A percentile compares a stretch with the other conserved stretches of the same genome.
Evolutionary conservation across 2,888 invertebrate genomes (phyloP).

Genomic region (Drosophila cracens): DNA sequence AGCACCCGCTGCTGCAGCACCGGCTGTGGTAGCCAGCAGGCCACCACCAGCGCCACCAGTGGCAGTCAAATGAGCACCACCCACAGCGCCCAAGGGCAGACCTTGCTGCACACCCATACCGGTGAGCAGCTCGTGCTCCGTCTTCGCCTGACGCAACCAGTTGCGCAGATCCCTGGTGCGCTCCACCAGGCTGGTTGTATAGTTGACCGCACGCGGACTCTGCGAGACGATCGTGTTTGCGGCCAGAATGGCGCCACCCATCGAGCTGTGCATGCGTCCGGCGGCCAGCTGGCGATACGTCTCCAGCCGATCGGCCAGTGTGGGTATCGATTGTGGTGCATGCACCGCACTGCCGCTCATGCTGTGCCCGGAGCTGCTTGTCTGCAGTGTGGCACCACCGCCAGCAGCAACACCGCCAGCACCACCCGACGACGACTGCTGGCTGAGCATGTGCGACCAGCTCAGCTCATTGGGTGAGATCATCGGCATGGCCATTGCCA

Average conservation of each 20-base stretch:
- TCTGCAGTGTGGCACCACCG: slow-evolving; percentile 19
- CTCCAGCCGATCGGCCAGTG: slow-evolving; percentile 86
- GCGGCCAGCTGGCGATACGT: slow-evolving; percentile 86
- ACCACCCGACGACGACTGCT: slow-evolving; percentile 44
- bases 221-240: slow-evolving; percentile 85
- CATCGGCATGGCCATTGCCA: slow-evolving; percentile 56
- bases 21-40: slow-evolving; percentile 7
- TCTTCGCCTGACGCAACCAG: slow-evolving; percentile 87
- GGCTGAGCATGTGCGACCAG: slow-evolving; percentile 80
- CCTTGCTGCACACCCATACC: slow-evolving; percentile 63
- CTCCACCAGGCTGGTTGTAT: slow-evolving; percentile 88
- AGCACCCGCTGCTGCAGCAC: background rate
- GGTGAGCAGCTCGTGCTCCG: slow-evolving; percentile 83
- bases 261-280: slow-evolving; percentile 85
- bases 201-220: slow-evolving; percentile 85
- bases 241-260: slow-evolving; percentile 84
- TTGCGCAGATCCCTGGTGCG: slow-evolving; percentile 88
- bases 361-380: slow-evolving; percentile 37
- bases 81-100: slow-evolving; percentile 28
- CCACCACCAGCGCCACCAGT: slow-evolving; percentile 33
- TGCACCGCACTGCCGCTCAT: slow-evolving; percentile 61
- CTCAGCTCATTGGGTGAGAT: slow-evolving; percentile 80
- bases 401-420: background rate
- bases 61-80: slow-evolving; percentile 11
- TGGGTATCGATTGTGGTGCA: slow-evolving; percentile 83